These are phyloP conservation scores for Plectrocnemia conspersa DNA, from an alignment of 1,140 invertebrate species.

Conservation along the genomic window DNA sequence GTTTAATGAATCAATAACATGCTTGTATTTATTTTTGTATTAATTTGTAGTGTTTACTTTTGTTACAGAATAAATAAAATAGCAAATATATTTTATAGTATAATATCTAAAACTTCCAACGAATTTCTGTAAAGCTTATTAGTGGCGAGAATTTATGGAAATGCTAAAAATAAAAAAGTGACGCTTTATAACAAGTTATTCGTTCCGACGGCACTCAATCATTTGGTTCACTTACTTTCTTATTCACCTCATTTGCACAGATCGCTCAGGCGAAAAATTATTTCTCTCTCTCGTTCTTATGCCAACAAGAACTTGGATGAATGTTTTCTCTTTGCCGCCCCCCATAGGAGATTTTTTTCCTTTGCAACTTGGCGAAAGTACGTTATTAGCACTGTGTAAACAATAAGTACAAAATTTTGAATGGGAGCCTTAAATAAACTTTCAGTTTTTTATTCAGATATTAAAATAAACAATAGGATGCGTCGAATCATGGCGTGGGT, in stretches of 20 bases:
- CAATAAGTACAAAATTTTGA: slow-evolving; percentile 34
- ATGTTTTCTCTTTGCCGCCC: slow-evolving; percentile 25
- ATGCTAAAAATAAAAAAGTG: slow-evolving; percentile 24
- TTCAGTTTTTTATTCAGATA: slow-evolving; percentile 34
- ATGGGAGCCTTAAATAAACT: slow-evolving; percentile 34
- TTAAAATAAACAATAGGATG: slow-evolving; percentile 31
- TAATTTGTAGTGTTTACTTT: too few relatives aligned
- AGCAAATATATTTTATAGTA: too few relatives aligned
- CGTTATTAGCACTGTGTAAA: slow-evolving; percentile 34
- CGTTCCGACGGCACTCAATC: slow-evolving; percentile 45
- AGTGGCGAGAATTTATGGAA: too few relatives aligned
- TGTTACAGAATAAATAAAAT: too few relatives aligned
- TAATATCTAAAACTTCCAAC: too few relatives aligned
- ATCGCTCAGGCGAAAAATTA: slow-evolving; percentile 53
- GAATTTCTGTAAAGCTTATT: too few relatives aligned
- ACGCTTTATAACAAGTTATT: slow-evolving; percentile 31
- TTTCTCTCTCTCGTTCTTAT: slow-evolving; percentile 52
- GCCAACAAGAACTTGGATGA: slow-evolving; percentile 15
- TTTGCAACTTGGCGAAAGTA: slow-evolving; percentile 19
- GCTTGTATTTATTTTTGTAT: too few relatives aligned
- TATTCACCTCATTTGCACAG: slow-evolving; percentile 52
- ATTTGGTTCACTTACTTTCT: slow-evolving; percentile 47
- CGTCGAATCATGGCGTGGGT: neutral
- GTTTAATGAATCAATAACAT: too few relatives aligned
- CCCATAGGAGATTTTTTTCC: slow-evolving; percentile 24